Percentiles rank a stretch among this genome's conserved stretches.
These are phyloP conservation scores for Ceratoteleas bidentatus DNA, from an alignment of 1,140 invertebrate genomes.

Conservation along the genomic window DNA sequence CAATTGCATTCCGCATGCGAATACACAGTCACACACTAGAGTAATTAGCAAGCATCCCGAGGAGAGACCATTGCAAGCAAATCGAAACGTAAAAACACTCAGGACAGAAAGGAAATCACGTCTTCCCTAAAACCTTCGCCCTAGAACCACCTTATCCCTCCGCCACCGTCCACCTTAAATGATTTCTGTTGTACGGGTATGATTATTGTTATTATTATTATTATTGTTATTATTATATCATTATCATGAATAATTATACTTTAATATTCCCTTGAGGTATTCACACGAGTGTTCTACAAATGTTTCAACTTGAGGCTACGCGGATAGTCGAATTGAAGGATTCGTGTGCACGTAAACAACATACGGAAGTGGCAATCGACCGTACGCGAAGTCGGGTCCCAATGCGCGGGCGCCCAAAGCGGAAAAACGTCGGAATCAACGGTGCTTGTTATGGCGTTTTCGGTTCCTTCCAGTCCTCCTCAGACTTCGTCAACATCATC, in stretches of 20 bases:
- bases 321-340: slow-evolving; percentile 48
- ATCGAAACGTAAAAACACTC: slow-evolving; percentile 43
- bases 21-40: slow-evolving; percentile 52
- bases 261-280: slow-evolving; percentile 33
- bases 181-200: background rate
- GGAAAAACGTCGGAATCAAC: slow-evolving; percentile 50
- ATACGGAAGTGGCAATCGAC: slow-evolving; percentile 63
- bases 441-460: slow-evolving; percentile 55
- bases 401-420: slow-evolving; percentile 32
- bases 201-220: slow-evolving; percentile 6
- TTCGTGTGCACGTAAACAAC: slow-evolving; percentile 58
- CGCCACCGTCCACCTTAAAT: too few species aligned
- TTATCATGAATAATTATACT: slow-evolving; percentile 19
- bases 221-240: slow-evolving; percentile 3
- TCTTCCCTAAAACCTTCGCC: too few species aligned
- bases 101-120: slow-evolving; percentile 23
- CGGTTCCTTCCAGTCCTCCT: slow-evolving; percentile 18
- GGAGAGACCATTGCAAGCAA: slow-evolving; percentile 62
- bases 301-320: slow-evolving; percentile 30
- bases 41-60: slow-evolving; percentile 53
- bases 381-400: slow-evolving; percentile 38
- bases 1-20: slow-evolving; percentile 63
- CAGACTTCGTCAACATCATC: background rate
- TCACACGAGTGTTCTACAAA: slow-evolving; percentile 44
- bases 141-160: too few species aligned